Percentiles rank a stretch among this genome's conserved stretches.
Conservation (phyloP, 2,888 invertebrate species). For the Allolobophora icterica region DNA sequence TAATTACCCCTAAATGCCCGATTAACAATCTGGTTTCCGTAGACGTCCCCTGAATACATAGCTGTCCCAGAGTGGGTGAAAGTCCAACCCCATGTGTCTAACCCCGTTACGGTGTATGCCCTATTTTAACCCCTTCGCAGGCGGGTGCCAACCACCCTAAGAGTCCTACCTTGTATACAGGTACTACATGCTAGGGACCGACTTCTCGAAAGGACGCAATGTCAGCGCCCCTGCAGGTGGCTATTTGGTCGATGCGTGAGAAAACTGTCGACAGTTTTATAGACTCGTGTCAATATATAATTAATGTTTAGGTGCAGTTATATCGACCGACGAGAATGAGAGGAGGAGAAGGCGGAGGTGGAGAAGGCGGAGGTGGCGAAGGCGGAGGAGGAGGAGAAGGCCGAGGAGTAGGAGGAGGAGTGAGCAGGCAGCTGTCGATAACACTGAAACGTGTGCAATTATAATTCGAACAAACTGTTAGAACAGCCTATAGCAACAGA, state of each 20-base stretch:
- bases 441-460: neutral
- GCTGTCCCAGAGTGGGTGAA: neutral
- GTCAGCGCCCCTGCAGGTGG: neutral
- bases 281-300: slow-evolving; percentile 7
- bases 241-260: neutral
- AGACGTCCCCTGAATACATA: neutral
- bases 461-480: neutral
- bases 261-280: neutral
- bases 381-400: too few species aligned
- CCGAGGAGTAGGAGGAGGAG: too few species aligned
- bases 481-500: neutral
- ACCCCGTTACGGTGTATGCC: neutral
- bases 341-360: neutral
- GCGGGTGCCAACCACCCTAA: neutral
- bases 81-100: neutral
- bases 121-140: neutral
- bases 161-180: neutral
- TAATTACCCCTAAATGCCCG: neutral
- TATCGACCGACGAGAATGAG: neutral
- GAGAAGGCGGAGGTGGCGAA: too few species aligned
- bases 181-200: neutral
- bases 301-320: slow-evolving; percentile 11
- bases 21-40: neutral
- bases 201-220: neutral
- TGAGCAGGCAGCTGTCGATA: neutral